Percentiles rank a stretch among this genome's conserved stretches.
These are phyloP conservation scores for Trematocara stigmaticum DNA, from an alignment of 2,113 vertebrate genomes.

Conservation along the genomic window DNA sequence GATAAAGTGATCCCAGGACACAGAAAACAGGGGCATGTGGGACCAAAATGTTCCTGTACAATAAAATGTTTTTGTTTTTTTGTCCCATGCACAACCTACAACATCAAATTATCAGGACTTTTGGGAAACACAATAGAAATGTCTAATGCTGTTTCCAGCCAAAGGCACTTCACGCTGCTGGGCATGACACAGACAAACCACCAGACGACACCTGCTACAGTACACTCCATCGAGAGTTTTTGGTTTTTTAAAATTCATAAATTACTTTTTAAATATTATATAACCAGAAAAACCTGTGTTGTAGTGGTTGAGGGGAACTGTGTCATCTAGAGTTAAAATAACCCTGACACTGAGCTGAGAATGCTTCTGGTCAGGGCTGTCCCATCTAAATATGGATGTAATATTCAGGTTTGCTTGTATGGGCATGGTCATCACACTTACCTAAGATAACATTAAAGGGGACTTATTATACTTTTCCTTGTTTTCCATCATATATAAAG, in stretches of 20 bases:
- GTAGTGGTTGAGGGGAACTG: neutral
- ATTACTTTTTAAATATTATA: neutral
- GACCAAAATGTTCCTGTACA: neutral
- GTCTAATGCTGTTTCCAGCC: slow-evolving; percentile 85
- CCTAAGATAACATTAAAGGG: neutral
- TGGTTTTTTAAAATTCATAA: slow-evolving; percentile 73
- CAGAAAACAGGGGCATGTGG: neutral
- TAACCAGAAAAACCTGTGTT: neutral
- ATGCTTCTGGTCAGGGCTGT: neutral
- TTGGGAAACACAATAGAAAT: slow-evolving; percentile 37
- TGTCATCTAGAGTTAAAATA: neutral
- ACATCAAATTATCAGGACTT: neutral
- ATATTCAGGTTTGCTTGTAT: neutral
- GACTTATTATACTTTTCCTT: neutral
- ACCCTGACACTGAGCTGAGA: neutral
- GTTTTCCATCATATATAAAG: neutral
- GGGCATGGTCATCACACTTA: neutral
- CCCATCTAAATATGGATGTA: neutral
- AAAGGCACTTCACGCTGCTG: slow-evolving; percentile 94
- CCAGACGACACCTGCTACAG: slow-evolving; percentile 73
- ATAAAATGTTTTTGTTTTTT: neutral
- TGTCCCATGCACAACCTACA: neutral
- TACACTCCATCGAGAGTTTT: slow-evolving; percentile 26
- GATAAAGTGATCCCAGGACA: neutral
- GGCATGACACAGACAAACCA: slow-evolving; percentile 68